A percentile compares a stretch with the other conserved stretches of the same genome.
Conservation (phyloP, 2,113 vertebrate species). For the Hippopotamus amphibius region DNA sequence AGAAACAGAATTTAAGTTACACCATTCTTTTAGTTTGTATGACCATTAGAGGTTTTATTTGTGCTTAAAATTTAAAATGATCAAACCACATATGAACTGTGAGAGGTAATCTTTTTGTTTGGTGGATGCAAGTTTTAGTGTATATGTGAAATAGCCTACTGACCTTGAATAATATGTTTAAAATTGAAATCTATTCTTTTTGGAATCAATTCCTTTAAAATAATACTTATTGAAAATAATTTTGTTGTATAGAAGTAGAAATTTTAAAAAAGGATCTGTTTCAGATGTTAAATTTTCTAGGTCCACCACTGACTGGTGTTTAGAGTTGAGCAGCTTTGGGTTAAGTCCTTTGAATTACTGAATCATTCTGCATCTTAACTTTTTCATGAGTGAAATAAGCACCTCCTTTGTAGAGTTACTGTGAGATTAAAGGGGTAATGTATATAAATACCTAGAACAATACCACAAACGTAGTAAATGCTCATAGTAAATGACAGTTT, state of each 20-base stretch:
- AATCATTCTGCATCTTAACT: neutral
- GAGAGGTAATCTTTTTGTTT: neutral
- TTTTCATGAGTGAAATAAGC: constrained; percentile 36
- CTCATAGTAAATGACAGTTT: neutral
- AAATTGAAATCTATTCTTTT: neutral
- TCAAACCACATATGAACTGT: neutral
- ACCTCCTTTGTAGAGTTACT: neutral
- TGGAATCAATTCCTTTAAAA: neutral
- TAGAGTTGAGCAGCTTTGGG: neutral
- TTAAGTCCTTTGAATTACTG: neutral
- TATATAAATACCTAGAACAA: neutral
- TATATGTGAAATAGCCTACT: neutral
- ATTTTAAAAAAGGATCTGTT: neutral
- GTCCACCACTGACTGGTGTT: neutral
- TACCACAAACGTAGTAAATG: neutral
- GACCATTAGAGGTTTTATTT: neutral
- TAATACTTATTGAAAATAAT: constrained; percentile 23
- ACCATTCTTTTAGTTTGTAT: neutral
- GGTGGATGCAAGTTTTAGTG: neutral
- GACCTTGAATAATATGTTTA: neutral
- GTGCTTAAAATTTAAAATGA: neutral
- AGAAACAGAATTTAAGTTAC: neutral
- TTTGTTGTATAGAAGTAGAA: neutral
- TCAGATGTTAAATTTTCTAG: constrained; percentile 29
- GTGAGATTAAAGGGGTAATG: neutral